A percentile compares a stretch with the other conserved stretches of the same genome.
These are phyloP conservation scores for Ochlodes sylvanus DNA, from an alignment of 2,888 invertebrate genomes.

Conservation along the genomic window DNA sequence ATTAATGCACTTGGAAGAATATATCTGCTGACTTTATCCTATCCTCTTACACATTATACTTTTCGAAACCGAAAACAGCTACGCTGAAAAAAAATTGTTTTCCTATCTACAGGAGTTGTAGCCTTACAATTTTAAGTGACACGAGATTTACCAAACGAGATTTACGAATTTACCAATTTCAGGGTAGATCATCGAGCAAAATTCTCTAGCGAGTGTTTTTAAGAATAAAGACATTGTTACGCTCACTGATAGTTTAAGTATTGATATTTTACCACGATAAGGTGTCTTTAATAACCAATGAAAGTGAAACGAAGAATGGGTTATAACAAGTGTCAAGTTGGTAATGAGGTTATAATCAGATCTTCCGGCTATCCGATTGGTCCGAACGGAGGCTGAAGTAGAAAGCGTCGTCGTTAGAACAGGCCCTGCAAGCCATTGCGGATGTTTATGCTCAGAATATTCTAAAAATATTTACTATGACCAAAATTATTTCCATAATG, in stretches of 20 bases:
- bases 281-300: constrained; percentile 41
- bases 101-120: no score
- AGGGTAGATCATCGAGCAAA: no score
- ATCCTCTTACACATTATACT: no score
- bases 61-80: no score
- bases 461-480: constrained; percentile 47
- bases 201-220: neutral
- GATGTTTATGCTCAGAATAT: constrained; percentile 70
- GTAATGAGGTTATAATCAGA: constrained; percentile 72
- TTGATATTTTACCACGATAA: constrained; percentile 32
- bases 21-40: no score
- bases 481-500: constrained; percentile 11
- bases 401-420: constrained; percentile 64
- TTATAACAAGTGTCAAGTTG: constrained; percentile 53
- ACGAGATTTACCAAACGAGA: no score
- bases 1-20: no score
- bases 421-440: constrained; percentile 61
- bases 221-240: neutral
- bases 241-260: constrained; percentile 7
- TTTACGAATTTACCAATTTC: no score
- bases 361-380: constrained; percentile 65
- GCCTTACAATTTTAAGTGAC: no score
- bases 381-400: constrained; percentile 44
- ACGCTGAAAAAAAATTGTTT: no score
- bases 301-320: constrained; percentile 62